Percentiles rank a stretch among this genome's conserved stretches.
phyloP scores from a whole-genome alignment of 2,888 invertebrate species.

The Hypomecis atomaria region DNA sequence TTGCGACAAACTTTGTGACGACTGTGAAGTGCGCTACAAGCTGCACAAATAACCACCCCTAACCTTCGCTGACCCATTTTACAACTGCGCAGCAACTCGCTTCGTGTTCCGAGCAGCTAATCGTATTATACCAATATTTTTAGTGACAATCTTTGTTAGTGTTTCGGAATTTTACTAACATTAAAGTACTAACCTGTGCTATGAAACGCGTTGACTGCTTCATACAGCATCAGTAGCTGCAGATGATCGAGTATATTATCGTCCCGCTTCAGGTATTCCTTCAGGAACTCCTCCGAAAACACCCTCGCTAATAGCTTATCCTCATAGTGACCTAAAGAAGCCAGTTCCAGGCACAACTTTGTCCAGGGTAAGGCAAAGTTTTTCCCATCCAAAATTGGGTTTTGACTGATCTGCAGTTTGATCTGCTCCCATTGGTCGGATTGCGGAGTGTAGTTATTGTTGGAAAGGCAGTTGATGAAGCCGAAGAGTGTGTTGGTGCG shows the following conservation, averaged over 20 bases:
- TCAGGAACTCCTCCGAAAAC: slow-evolving; percentile 79
- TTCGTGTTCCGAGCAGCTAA: too few relatives aligned
- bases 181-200: slow-evolving; percentile 44
- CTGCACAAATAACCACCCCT: too few relatives aligned
- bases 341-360: slow-evolving; percentile 82
- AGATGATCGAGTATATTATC: slow-evolving; percentile 74
- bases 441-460: slow-evolving; percentile 85
- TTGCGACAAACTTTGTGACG: too few relatives aligned
- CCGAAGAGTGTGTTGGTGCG: slow-evolving; percentile 72
- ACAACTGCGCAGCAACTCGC: too few relatives aligned
- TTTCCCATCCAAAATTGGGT: slow-evolving; percentile 67
- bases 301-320: slow-evolving; percentile 78
- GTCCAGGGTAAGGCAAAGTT: slow-evolving; percentile 78
- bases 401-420: slow-evolving; percentile 66
- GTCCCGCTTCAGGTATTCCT: slow-evolving; percentile 63
- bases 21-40: too few relatives aligned
- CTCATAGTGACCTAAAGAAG: slow-evolving; percentile 85
- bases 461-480: slow-evolving; percentile 83
- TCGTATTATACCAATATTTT: too few relatives aligned
- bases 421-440: slow-evolving; percentile 79
- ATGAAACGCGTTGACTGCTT: slow-evolving; percentile 79
- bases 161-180: too few relatives aligned
- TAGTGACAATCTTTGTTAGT: too few relatives aligned
- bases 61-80: too few relatives aligned
- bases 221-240: slow-evolving; percentile 82